A percentile compares a stretch with the other conserved stretches of the same genome.
These are phyloP conservation scores for Hyperopisus bebe DNA, from an alignment of 2,113 vertebrate genomes.

Conservation along the genomic window DNA sequence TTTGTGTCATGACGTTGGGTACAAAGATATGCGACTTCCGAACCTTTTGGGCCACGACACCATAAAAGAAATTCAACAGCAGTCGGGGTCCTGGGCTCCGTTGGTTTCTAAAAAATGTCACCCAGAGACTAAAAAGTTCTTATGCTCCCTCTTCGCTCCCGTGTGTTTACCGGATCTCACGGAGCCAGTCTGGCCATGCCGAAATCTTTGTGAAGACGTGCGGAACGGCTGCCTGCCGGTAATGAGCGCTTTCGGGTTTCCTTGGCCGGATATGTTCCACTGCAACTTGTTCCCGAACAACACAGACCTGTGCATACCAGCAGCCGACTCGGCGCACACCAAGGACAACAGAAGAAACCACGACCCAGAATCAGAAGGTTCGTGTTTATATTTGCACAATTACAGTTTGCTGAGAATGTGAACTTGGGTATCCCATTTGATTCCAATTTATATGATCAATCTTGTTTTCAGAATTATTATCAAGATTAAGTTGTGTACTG, in stretches of 20 bases:
- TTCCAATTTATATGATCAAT: background rate
- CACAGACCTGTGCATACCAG: slow-evolving; percentile 63
- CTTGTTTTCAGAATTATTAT: background rate
- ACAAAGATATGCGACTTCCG: slow-evolving; percentile 66
- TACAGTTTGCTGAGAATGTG: background rate
- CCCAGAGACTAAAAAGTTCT: slow-evolving; percentile 66
- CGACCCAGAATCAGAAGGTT: slow-evolving; percentile 49
- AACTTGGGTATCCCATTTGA: background rate
- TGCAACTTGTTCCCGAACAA: slow-evolving; percentile 63
- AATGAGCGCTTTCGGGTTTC: slow-evolving; percentile 72
- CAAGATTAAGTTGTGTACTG: background rate
- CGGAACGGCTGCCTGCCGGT: slow-evolving; percentile 66
- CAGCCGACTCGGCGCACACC: slow-evolving; percentile 35
- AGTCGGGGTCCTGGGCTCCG: slow-evolving; percentile 67
- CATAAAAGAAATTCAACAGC: slow-evolving; percentile 63
- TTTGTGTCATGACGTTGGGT: slow-evolving; percentile 67
- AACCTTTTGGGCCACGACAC: slow-evolving; percentile 70
- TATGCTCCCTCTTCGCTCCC: slow-evolving; percentile 71
- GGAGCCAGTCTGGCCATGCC: slow-evolving; percentile 59
- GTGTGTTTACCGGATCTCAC: slow-evolving; percentile 59
- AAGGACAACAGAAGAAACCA: slow-evolving; percentile 31
- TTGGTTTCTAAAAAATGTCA: slow-evolving; percentile 68
- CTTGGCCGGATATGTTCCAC: slow-evolving; percentile 72
- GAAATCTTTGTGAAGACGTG: slow-evolving; percentile 61
- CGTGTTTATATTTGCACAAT: background rate